phyloP scores from a whole-genome alignment of 2,888 invertebrate species.

The Flabesymbios commensalis region DNA sequence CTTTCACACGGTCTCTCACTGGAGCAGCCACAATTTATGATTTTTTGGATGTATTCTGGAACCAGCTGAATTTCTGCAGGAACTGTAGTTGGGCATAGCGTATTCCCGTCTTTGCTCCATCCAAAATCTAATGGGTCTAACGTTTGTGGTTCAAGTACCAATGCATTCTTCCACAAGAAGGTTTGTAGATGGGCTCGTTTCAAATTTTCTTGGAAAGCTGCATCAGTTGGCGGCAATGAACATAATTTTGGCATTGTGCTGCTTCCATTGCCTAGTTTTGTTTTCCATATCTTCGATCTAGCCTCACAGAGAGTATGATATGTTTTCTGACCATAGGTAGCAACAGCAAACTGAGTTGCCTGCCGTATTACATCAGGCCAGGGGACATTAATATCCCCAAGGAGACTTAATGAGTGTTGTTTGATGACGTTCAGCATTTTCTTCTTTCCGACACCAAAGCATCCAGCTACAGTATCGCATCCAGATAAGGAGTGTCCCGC shows the following conservation, averaged over 20 bases:
- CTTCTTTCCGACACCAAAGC: not conserved
- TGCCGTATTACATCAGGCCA: no score
- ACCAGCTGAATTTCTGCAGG: not conserved
- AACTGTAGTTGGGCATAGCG: not conserved
- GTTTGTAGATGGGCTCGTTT: not conserved
- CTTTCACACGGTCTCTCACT: not conserved
- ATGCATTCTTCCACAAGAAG: not conserved
- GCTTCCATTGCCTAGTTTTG: not conserved
- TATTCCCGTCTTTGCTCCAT: not conserved
- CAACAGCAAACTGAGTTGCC: no score
- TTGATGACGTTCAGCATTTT: no score
- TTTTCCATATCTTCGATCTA: not conserved
- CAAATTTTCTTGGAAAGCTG: not conserved
- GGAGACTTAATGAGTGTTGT: no score
- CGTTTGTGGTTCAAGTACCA: not conserved
- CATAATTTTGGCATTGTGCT: not conserved
- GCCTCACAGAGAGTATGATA: no score
- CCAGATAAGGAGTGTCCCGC: not conserved
- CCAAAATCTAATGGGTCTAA: not conserved
- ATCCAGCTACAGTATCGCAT: constrained; percentile 1
- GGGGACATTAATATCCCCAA: no score
- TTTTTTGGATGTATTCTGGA: not conserved
- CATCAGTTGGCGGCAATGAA: not conserved
- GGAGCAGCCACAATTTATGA: constrained; percentile 1
- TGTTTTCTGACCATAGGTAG: no score